phyloP scores from a whole-genome alignment of 35 echinoderm and acorn worm genomes.

The Diadema setosum region DNA sequence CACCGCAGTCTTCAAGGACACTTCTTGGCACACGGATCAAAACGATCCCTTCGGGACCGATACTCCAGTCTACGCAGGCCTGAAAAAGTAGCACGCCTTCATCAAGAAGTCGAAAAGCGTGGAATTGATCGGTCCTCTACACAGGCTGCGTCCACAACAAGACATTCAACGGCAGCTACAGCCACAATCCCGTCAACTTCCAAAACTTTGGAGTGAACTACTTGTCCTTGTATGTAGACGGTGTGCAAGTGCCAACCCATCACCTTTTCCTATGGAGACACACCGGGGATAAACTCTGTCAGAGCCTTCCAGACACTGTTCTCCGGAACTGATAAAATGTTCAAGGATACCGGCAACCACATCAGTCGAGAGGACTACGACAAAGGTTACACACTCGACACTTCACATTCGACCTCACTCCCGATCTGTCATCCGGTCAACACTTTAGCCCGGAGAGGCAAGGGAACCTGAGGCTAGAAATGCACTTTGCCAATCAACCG shows the following conservation, averaged over 20 bases:
- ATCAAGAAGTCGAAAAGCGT: neutral
- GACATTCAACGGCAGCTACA: slow-evolving; percentile 8
- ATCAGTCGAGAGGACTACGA: slow-evolving; percentile 65
- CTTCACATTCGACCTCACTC: slow-evolving; percentile 56
- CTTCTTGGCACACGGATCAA: neutral
- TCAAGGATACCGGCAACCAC: slow-evolving; percentile 43
- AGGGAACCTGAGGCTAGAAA: slow-evolving; percentile 53
- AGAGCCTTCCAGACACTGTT: slow-evolving; percentile 43
- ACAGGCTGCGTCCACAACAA: slow-evolving; percentile 42
- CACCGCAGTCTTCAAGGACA: slow-evolving; percentile 47
- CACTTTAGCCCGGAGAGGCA: slow-evolving; percentile 50
- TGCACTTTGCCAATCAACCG: slow-evolving; percentile 17
- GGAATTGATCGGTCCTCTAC: slow-evolving; percentile 45
- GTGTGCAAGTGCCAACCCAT: slow-evolving; percentile 24
- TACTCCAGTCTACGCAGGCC: neutral
- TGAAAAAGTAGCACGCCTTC: slow-evolving; percentile 15
- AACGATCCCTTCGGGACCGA: neutral
- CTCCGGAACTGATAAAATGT: slow-evolving; percentile 52
- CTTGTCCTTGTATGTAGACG: slow-evolving; percentile 34
- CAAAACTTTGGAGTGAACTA: slow-evolving; percentile 1
- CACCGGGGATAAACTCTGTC: neutral
- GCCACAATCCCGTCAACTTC: slow-evolving; percentile 16
- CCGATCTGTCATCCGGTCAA: slow-evolving; percentile 40
- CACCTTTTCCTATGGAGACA: neutral
- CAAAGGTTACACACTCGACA: slow-evolving; percentile 60